Evolutionary conservation across 2,113 vertebrate genomes (phyloP).

Genomic region (Pardalotus punctatus): DNA sequence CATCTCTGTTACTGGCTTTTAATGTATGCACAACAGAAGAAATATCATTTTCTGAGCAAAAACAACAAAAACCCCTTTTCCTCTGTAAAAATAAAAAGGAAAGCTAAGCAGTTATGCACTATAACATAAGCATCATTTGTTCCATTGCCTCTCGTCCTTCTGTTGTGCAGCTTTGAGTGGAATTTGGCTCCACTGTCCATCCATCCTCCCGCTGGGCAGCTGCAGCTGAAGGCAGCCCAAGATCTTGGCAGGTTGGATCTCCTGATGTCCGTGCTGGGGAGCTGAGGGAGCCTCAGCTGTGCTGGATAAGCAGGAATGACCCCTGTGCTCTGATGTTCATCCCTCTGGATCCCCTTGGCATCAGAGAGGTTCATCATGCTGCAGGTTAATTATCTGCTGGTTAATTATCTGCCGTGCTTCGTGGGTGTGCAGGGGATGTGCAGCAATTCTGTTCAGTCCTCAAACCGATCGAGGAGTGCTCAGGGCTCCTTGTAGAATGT

Average conservation of each 20-base stretch:
- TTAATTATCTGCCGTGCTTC: neutral
- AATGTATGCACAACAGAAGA: neutral
- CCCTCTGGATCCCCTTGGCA: neutral
- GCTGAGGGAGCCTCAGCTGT: neutral
- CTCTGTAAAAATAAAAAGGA: neutral
- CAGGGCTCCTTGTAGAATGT: neutral
- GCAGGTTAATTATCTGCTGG: neutral
- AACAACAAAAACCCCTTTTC: rapidly evolving
- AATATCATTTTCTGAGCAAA: neutral
- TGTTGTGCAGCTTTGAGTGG: neutral
- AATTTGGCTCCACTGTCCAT: neutral
- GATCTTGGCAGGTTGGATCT: no score
- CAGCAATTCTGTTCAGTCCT: neutral
- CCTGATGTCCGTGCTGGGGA: no score
- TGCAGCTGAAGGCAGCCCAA: neutral
- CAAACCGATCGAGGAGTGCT: neutral
- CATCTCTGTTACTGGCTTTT: neutral
- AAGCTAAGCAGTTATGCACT: neutral
- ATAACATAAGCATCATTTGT: neutral
- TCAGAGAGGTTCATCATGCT: neutral
- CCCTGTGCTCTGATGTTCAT: neutral
- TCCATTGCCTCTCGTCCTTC: neutral
- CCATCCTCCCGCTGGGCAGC: neutral
- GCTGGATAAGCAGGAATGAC: neutral
- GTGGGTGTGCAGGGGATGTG: neutral